A percentile compares a stretch with the other conserved stretches of the same genome.
Conservation (phyloP, 2,888 invertebrate genomes). For the Agrotis ipsilon region DNA sequence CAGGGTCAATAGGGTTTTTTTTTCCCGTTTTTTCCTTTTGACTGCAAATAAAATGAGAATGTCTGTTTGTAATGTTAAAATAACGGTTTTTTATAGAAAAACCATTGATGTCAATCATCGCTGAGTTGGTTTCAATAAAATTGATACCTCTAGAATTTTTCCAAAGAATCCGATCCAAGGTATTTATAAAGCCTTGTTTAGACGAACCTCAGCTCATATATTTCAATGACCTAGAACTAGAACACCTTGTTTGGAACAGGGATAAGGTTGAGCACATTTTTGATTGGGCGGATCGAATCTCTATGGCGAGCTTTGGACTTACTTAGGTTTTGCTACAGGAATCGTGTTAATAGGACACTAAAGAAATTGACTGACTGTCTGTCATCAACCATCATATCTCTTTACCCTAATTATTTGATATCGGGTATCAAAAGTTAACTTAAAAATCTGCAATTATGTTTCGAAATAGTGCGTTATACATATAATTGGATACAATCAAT, state of each 20-base stretch:
- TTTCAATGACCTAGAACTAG: conserved; percentile 21
- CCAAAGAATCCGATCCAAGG: conserved; percentile 1
- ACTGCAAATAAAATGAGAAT: neutral
- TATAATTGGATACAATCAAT: conserved; percentile 16
- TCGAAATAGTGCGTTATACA: neutral
- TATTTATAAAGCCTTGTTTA: conserved; percentile 35
- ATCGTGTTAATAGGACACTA: too few relatives aligned
- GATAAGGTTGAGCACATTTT: conserved; percentile 38
- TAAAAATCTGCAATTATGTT: too few relatives aligned
- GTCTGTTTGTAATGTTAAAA: too few relatives aligned
- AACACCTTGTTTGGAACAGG: conserved; percentile 25
- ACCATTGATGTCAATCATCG: neutral
- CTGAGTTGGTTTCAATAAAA: neutral
- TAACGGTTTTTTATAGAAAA: too few relatives aligned
- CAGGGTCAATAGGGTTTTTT: too few relatives aligned
- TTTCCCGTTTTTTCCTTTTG: too few relatives aligned
- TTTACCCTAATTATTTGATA: too few relatives aligned
- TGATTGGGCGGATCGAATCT: conserved; percentile 1
- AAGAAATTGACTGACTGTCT: too few relatives aligned
- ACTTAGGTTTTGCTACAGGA: neutral
- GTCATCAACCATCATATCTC: too few relatives aligned
- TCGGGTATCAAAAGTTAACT: too few relatives aligned
- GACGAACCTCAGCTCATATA: neutral
- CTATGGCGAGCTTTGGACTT: conserved; percentile 7
- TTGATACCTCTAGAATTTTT: neutral